These are phyloP conservation scores for Julus scanicus DNA, from an alignment of 2,888 invertebrate genomes.

Conservation along the genomic window DNA sequence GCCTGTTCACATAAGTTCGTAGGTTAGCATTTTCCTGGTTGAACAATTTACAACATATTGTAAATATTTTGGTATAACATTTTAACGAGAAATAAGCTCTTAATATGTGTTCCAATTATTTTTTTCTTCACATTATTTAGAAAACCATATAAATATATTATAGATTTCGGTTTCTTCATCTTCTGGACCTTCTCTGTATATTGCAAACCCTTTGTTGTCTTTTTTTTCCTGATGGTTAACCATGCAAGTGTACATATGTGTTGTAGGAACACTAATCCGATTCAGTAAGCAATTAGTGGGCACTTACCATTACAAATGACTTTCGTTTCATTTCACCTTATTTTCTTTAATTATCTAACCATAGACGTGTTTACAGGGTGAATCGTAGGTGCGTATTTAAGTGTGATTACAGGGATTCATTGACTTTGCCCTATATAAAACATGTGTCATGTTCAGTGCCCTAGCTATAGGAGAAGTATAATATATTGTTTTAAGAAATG, in stretches of 20 bases:
- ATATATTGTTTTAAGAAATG: not conserved
- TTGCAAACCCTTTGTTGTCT: not conserved
- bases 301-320: not conserved
- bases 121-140: not conserved
- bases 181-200: not conserved
- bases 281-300: not conserved
- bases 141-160: not conserved
- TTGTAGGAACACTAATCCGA: not conserved
- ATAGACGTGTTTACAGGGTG: not conserved
- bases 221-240: not conserved
- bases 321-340: constrained; percentile 16
- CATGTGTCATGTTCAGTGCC: no score
- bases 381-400: not conserved
- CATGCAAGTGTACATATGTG: not conserved
- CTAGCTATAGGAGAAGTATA: no score
- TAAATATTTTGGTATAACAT: no score
- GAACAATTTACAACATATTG: no score
- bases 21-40: no score
- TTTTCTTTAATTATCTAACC: not conserved
- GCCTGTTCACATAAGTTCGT: no score
- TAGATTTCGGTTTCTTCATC: not conserved
- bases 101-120: no score
- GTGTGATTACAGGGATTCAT: no score
- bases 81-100: no score
- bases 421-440: no score